A percentile compares a stretch with the other conserved stretches of the same genome.
Evolutionary conservation across 2,888 invertebrate genomes (phyloP).

Genomic region (Unio pictorum): DNA sequence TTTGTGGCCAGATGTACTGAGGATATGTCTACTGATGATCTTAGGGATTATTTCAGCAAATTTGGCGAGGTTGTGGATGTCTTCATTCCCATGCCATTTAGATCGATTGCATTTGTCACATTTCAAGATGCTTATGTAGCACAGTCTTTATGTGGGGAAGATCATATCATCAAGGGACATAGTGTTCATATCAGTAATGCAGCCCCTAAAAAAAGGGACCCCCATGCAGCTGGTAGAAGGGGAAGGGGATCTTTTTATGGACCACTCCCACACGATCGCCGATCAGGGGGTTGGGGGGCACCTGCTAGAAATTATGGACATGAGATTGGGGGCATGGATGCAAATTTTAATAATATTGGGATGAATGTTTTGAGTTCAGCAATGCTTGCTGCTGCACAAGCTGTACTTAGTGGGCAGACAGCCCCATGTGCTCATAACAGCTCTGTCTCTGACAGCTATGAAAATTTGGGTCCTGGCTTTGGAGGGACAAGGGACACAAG

Average conservation of each 20-base stretch:
- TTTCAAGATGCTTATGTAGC: slow-evolving; percentile 93
- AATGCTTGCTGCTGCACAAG: slow-evolving; percentile 63
- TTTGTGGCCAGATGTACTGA: slow-evolving; percentile 96
- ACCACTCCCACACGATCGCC: not conserved
- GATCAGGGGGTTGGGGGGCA: slow-evolving; percentile 5
- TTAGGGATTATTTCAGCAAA: slow-evolving; percentile 86
- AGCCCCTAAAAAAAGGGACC: slow-evolving; percentile 60
- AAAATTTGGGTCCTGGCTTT: slow-evolving; percentile 30
- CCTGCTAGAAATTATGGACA: slow-evolving; percentile 9
- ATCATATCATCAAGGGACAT: slow-evolving; percentile 93
- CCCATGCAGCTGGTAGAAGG: slow-evolving; percentile 1
- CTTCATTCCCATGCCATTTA: slow-evolving; percentile 94
- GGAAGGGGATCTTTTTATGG: slow-evolving; percentile 7
- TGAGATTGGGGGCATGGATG: slow-evolving; percentile 15
- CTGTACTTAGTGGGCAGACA: slow-evolving; percentile 51
- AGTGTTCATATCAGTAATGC: slow-evolving; percentile 75
- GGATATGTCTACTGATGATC: slow-evolving; percentile 89
- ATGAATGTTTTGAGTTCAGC: slow-evolving; percentile 63
- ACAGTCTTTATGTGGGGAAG: slow-evolving; percentile 90
- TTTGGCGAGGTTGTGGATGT: slow-evolving; percentile 96
- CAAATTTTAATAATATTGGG: slow-evolving; percentile 45
- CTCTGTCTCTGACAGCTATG: slow-evolving; percentile 18
- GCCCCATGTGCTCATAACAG: slow-evolving; percentile 5
- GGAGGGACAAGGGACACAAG: slow-evolving; percentile 31
- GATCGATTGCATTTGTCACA: slow-evolving; percentile 84